Conservation (phyloP, 2,797 vertebrate genomes). For the Odontamblyopus rebecca region DNA sequence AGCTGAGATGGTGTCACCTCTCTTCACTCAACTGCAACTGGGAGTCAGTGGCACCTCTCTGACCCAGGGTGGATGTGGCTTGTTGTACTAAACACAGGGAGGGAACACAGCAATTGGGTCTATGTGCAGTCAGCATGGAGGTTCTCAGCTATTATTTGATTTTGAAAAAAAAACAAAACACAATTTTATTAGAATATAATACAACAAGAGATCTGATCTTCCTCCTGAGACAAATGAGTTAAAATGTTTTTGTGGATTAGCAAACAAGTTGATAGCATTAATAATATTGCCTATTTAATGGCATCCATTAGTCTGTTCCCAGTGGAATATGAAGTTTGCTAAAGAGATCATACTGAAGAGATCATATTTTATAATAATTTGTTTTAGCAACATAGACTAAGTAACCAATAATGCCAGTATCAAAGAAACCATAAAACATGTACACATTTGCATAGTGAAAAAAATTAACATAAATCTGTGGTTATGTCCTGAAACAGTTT, state of each 20-base stretch:
- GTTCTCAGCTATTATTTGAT: too few species aligned
- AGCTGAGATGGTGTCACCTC: constrained; percentile 3
- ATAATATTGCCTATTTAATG: not conserved
- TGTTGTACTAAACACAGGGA: not conserved
- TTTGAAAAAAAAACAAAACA: not conserved
- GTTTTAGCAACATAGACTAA: not conserved
- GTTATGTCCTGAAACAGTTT: constrained; percentile 25
- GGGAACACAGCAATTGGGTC: not conserved
- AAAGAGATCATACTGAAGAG: too few species aligned
- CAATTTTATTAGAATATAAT: not conserved
- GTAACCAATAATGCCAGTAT: not conserved
- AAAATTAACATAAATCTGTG: not conserved
- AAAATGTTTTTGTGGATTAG: not conserved
- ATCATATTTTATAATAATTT: too few species aligned
- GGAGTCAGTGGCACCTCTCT: constrained; percentile 24
- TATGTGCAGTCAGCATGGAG: not conserved
- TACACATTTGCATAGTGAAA: not conserved
- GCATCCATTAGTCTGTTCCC: not conserved
- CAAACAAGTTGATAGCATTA: not conserved
- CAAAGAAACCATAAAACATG: not conserved
- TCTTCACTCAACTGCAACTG: constrained; percentile 16
- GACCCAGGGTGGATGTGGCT: constrained; percentile 24
- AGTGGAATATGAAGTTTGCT: not conserved
- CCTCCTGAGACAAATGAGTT: not conserved
- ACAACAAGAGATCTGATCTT: not conserved